These are phyloP conservation scores for Drosophila kikkawai DNA, from an alignment of 1,140 invertebrate genomes.

Conservation along the genomic window DNA sequence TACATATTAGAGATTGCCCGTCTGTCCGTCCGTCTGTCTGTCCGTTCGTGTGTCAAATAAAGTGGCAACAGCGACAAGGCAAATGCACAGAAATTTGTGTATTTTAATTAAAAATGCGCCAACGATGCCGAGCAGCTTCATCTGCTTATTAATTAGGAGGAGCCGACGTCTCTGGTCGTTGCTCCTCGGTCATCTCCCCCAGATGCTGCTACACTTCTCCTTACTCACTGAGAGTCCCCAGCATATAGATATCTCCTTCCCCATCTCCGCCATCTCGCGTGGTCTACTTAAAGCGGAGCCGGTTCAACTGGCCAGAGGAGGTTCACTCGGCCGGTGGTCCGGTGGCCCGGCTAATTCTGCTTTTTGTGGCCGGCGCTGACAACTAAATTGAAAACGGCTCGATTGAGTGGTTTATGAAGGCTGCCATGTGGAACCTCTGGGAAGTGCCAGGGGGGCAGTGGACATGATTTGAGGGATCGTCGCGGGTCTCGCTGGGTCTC, in stretches of 20 bases:
- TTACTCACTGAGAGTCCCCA: background rate
- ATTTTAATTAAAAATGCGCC: slow-evolving; percentile 81
- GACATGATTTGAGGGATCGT: slow-evolving; percentile 45
- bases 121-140: slow-evolving; percentile 66
- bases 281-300: slow-evolving; percentile 53
- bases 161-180: slow-evolving; percentile 31
- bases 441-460: slow-evolving; percentile 1
- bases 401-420: slow-evolving; percentile 70
- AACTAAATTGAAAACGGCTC: slow-evolving; percentile 61
- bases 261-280: slow-evolving; percentile 11
- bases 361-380: slow-evolving; percentile 64
- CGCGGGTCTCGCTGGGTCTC: slow-evolving; percentile 4
- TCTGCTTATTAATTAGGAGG: slow-evolving; percentile 78
- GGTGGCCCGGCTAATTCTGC: slow-evolving; percentile 34
- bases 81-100: slow-evolving; percentile 78
- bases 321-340: slow-evolving; percentile 71
- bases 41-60: slow-evolving; percentile 56
- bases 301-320: slow-evolving; percentile 54
- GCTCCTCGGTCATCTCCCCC: slow-evolving; percentile 18
- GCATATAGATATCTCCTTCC: background rate
- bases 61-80: slow-evolving; percentile 61
- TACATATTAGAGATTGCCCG: slow-evolving; percentile 46
- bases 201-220: slow-evolving; percentile 4
- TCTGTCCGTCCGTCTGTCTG: background rate
- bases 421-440: slow-evolving; percentile 27